phyloP scores from a whole-genome alignment of 2,113 vertebrate species.

The Acinonyx jubatus region DNA sequence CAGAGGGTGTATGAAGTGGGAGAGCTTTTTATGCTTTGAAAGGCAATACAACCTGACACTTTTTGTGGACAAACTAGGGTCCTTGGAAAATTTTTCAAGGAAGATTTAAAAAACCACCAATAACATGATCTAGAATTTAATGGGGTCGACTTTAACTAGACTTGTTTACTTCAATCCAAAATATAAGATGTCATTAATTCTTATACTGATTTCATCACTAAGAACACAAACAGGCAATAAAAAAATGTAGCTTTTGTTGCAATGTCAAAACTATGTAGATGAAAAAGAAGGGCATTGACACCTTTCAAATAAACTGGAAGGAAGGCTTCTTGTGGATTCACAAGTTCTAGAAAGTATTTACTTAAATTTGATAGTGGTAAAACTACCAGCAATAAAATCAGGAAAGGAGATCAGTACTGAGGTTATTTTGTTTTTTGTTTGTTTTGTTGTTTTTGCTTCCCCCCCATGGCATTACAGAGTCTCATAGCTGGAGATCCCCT shows the following conservation, averaged over 20 bases:
- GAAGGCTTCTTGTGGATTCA: neutral
- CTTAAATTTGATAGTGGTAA: neutral
- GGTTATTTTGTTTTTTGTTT: neutral
- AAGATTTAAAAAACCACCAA: neutral
- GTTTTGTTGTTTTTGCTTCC: neutral
- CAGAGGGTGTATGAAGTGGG: neutral
- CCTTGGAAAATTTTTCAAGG: neutral
- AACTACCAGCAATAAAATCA: neutral
- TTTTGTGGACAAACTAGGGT: neutral
- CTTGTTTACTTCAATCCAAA: neutral
- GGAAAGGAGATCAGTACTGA: neutral
- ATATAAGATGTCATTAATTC: neutral
- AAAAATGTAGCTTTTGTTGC: neutral
- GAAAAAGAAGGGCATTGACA: neutral
- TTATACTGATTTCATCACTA: neutral
- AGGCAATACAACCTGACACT: neutral
- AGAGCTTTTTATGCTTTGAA: neutral
- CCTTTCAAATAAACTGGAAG: neutral
- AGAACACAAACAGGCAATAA: neutral
- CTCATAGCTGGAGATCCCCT: neutral
- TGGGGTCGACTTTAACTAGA: neutral
- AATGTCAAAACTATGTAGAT: neutral
- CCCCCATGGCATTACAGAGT: neutral
- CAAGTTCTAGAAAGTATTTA: neutral
- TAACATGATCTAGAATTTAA: neutral